Evolutionary conservation across 2,888 invertebrate genomes (phyloP), one percentile per base, ranked within the genome.

Genomic region (Nomada ruficornis): DNA sequence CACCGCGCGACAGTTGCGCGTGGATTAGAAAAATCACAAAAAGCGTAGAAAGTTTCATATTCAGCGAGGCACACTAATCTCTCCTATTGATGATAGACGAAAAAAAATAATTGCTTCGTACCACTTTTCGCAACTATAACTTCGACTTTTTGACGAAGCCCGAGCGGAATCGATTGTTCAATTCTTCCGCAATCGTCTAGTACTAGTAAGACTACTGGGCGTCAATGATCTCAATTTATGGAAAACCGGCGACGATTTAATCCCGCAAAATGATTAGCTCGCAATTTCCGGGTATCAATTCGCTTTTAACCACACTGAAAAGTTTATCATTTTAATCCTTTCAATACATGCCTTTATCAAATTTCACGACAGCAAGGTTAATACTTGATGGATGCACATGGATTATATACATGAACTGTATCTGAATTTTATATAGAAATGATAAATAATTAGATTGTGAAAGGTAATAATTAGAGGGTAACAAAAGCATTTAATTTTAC

Each of bases 151-250:
- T 44, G 5, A 9, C 9, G 13, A 11, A 29, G 0, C 26, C 50
- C 15, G 13, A 1, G 10, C 7, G 11, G 20, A 44, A 15, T 2
- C 1, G 10, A 52, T 59, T 55, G 36, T 55, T 57, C 4, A 11
- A 9, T 7, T 13, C 15, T 20, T 2, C 13, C 36, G 2, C 10
- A 15, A 68, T 29, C 10, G 1, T 0, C n/a, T 54, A 5, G 29
- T 29, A 29, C n/a, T 54, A 5, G 29, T 29, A 29, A 54, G 18
- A 2, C 10, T 18, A 29, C 44, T 62, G n/a, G 23, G 18, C 15
- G 36, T 15, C 20, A 4, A 11, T 26, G 54, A n/a, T 47, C 15
- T 29, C 13, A 75, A 69, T 50, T 72, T 82, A 82, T 82, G 44
- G 59, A 57, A 75, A 70, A 67, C 55, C 13, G 10, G 0, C 2